Evolutionary conservation across 2,113 vertebrate species (phyloP), one percentile per base, ranked within the genome.

Genomic region (Camarhynchus parvulus): DNA sequence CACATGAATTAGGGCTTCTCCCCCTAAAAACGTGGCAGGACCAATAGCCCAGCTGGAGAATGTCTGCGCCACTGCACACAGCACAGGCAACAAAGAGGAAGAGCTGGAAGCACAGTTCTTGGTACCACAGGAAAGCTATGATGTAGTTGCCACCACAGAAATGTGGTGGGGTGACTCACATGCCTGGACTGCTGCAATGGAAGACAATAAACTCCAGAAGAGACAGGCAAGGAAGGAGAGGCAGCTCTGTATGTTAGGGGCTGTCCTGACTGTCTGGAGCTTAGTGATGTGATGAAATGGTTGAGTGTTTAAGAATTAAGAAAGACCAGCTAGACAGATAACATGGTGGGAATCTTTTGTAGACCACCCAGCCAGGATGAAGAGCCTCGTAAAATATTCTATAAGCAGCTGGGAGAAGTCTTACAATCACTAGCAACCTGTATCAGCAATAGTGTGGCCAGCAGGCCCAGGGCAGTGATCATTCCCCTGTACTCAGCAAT

Each of bases 161-260:
- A 18, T 0, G 1, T 53, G 46, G 20, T 68, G 69, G 20, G 39
- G 12, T 68, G 47, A 35, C 24, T 41, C 23, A 14, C 46, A 47
- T 11, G n/a, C 13, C 33, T 59, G 59, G 33, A 59, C 25, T 46
- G 33, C 46, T 89, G 62, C 39, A 62, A 4, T 62, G 70, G 20
- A 59, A 30, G 74, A 13, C 19, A 10, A 14, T 4, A 47, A 87
- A 72, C 24, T 30, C 64, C 66, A 70, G 47, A 62, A 28, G 49
- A 87, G 30, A 49, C 20, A 41, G 41, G 13, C n/a, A 55, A 41
- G 25, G 24, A 35, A 63, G 20, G 47, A 62, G 39, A 39, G 15
- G 10, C 1, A 0, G 10, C 20, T 70, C 24, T 14, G 6, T 30
- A 4, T 46, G 10, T 70, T 11, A n/a, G 41, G 5, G 49, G 6